phyloP scores from a whole-genome alignment of 2,113 vertebrate species.

The Rhinopithecus roxellana region DNA sequence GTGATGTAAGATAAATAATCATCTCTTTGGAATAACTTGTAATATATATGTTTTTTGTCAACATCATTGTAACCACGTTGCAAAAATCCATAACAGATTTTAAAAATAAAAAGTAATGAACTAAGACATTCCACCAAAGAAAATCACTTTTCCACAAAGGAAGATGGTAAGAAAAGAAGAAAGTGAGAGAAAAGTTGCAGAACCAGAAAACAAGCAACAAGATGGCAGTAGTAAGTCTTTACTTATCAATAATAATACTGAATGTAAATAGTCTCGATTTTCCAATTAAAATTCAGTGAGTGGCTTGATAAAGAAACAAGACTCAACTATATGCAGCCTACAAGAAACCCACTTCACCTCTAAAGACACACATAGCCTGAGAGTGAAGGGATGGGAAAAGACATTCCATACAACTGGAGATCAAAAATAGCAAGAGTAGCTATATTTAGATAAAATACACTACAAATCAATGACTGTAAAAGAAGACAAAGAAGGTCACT shows the following conservation, averaged over 20 bases:
- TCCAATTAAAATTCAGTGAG: not conserved
- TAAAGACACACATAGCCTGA: not conserved
- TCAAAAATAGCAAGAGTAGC: not conserved
- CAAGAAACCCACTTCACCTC: not conserved
- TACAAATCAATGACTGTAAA: not conserved
- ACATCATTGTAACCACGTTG: not conserved
- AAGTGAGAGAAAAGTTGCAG: not conserved
- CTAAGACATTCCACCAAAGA: not conserved
- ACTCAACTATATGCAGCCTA: not conserved
- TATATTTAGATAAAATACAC: not conserved
- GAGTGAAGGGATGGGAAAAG: not conserved
- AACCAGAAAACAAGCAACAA: not conserved
- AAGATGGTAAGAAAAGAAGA: not conserved
- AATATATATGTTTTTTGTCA: not conserved
- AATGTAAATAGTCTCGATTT: not conserved
- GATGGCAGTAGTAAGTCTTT: not conserved
- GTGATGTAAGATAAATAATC: not conserved
- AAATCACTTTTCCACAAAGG: not conserved
- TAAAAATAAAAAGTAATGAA: not conserved
- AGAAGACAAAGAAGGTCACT: not conserved
- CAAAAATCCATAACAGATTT: not conserved
- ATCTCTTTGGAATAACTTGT: not conserved
- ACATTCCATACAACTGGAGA: not conserved
- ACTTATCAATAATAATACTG: not conserved
- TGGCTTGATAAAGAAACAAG: not conserved